Conservation (phyloP, 2,113 vertebrate genomes). For the Brachypodius melanocephalos region DNA sequence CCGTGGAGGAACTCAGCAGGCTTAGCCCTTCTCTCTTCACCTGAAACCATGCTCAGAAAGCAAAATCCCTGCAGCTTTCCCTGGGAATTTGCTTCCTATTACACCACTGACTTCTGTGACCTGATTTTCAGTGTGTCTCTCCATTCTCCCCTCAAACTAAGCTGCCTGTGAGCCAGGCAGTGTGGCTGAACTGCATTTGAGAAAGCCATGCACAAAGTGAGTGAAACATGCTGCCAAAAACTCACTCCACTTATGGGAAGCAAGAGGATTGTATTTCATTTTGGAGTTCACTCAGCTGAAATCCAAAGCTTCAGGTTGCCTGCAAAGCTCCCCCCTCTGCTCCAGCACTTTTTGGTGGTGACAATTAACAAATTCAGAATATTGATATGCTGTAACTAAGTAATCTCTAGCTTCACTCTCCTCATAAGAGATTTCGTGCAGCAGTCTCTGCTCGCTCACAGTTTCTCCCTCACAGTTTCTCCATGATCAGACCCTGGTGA, state of each 20-base stretch:
- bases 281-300: neutral
- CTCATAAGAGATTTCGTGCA: rapidly evolving
- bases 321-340: neutral
- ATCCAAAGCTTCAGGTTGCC: neutral
- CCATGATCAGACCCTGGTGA: neutral
- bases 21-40: neutral
- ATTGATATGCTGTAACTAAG: neutral
- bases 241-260: neutral
- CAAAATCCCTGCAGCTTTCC: conserved; percentile 1
- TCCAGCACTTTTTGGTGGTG: neutral
- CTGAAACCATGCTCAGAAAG: neutral
- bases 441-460: neutral
- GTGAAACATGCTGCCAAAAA: neutral
- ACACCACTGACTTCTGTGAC: neutral
- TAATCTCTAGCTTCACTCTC: neutral
- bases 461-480: neutral
- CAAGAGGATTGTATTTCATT: neutral
- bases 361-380: neutral
- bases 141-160: neutral
- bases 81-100: neutral
- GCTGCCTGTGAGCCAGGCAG: neutral
- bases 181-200: neutral
- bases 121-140: neutral
- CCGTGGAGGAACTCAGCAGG: neutral
- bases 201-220: neutral